phyloP scores from a whole-genome alignment of 2,113 vertebrate species.

The Proteles cristata region DNA sequence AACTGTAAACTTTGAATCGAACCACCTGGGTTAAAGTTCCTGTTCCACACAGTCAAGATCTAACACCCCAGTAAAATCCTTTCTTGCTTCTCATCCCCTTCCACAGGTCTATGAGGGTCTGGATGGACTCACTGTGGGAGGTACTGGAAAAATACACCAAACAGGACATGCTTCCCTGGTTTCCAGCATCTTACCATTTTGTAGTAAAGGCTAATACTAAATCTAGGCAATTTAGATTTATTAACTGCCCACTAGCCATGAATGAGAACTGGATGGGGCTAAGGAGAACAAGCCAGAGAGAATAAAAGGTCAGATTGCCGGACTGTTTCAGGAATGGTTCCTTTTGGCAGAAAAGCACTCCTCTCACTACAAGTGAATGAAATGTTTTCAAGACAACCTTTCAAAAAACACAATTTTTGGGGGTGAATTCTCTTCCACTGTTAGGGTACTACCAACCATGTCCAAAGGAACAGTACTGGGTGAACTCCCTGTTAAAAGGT shows the following conservation, averaged over 20 bases:
- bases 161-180: background rate
- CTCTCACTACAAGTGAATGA: slow-evolving; percentile 6
- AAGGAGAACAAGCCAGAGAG: background rate
- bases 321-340: background rate
- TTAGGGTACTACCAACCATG: background rate
- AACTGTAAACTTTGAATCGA: background rate
- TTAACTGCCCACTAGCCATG: background rate
- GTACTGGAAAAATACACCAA: background rate
- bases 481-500: background rate
- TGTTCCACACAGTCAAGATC: background rate
- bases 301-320: background rate
- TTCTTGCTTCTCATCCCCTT: background rate
- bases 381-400: slow-evolving; percentile 12
- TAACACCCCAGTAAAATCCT: background rate
- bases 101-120: background rate
- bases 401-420: background rate
- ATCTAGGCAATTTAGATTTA: background rate
- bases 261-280: background rate
- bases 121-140: background rate
- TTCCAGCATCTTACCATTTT: background rate
- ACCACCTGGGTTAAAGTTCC: background rate
- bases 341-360: background rate
- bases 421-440: background rate
- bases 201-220: background rate
- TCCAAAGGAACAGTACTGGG: background rate